Evolutionary conservation across 2,888 invertebrate genomes (phyloP).

Genomic region (Leptopterna dolabrata): DNA sequence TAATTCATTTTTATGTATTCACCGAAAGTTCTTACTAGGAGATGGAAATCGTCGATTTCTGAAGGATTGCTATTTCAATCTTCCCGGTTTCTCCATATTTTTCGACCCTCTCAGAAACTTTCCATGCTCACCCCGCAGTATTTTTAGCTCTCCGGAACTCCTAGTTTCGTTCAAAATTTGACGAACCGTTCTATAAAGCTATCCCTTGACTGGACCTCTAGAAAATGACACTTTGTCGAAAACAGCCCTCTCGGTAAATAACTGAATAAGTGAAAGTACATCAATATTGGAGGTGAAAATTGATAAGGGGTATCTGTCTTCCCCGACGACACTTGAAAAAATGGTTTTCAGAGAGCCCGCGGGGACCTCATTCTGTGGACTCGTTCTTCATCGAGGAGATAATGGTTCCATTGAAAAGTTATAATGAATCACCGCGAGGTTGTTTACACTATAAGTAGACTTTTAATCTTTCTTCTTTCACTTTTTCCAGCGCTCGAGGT

Average conservation of each 20-base stretch:
- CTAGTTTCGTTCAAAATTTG: too few species aligned
- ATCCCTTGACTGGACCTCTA: too few species aligned
- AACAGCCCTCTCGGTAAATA: background rate
- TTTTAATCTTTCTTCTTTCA: constrained; percentile 20
- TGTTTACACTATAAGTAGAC: constrained; percentile 15
- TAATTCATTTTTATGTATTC: too few species aligned
- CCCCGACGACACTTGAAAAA: background rate
- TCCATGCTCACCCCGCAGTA: too few species aligned
- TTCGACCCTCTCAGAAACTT: too few species aligned
- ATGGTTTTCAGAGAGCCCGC: background rate
- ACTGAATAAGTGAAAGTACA: background rate
- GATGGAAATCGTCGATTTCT: too few species aligned
- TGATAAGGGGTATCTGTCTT: background rate
- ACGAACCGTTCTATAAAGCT: too few species aligned
- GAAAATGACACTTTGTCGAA: too few species aligned
- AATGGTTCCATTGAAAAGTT: constrained; percentile 34
- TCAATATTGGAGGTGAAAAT: background rate
- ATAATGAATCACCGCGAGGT: constrained; percentile 26
- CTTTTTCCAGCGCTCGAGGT: background rate
- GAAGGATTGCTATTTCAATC: too few species aligned
- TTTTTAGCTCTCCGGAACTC: too few species aligned
- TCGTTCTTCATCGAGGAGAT: background rate
- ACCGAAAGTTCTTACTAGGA: too few species aligned
- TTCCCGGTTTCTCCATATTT: too few species aligned
- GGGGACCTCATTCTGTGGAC: background rate